phyloP scores from a whole-genome alignment of 2,113 vertebrate species.

The Nycticorax nycticorax region DNA sequence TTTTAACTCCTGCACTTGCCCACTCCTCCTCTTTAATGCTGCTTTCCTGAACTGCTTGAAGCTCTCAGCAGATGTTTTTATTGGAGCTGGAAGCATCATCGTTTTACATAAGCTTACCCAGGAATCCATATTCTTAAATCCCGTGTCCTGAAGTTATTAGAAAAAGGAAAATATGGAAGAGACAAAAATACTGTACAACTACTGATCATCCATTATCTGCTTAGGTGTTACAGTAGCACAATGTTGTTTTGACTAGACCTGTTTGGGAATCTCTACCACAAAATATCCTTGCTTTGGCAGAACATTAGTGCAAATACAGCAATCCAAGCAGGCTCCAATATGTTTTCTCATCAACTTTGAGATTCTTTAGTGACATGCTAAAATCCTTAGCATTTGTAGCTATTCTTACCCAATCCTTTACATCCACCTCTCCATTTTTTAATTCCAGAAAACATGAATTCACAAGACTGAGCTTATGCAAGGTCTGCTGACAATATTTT shows the following conservation, averaged over 20 bases:
- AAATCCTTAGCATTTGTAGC: fast-evolving
- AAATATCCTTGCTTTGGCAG: neutral
- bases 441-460: neutral
- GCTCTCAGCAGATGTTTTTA: constrained; percentile 84
- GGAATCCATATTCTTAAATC: constrained; percentile 82
- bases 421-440: neutral
- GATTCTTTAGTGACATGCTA: neutral
- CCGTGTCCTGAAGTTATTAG: constrained; percentile 76
- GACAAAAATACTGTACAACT: neutral
- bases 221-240: neutral
- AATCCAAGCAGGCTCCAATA: neutral
- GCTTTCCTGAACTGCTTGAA: constrained; percentile 88
- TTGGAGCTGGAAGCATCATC: constrained; percentile 55
- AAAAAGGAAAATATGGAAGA: neutral
- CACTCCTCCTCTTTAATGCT: constrained; percentile 81
- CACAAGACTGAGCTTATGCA: neutral
- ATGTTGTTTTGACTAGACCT: neutral
- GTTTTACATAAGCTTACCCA: constrained; percentile 85
- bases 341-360: neutral
- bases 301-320: neutral
- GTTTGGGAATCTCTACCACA: neutral
- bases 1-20: constrained; percentile 69
- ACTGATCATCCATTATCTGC: neutral
- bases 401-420: neutral
- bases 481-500: neutral